These are phyloP conservation scores for Cichladusa arquata DNA, from an alignment of 2,113 vertebrate species.

Conservation along the genomic window DNA sequence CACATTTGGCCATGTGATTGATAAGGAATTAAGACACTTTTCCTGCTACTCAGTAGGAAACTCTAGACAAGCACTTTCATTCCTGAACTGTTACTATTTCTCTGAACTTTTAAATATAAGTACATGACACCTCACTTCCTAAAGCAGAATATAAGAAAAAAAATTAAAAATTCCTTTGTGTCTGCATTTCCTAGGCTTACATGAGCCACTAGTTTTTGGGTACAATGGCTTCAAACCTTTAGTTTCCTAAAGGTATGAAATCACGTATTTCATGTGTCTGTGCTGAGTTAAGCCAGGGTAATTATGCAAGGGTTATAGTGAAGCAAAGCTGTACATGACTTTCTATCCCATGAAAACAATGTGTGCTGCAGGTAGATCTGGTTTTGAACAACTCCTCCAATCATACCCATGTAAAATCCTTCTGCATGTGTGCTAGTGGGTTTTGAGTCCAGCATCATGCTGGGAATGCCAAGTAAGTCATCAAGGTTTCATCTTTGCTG, in stretches of 20 bases:
- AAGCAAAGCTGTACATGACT: not conserved
- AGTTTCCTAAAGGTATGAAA: not conserved
- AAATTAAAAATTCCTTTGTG: fast-evolving
- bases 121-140: not conserved
- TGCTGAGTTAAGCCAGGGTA: not conserved
- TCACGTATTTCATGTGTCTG: not conserved
- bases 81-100: not conserved
- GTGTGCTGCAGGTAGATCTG: fast-evolving
- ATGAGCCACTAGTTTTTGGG: not conserved
- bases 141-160: not conserved
- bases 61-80: not conserved
- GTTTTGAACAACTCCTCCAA: not conserved
- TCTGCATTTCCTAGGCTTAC: not conserved
- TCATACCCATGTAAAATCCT: not conserved
- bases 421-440: not conserved
- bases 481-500: not conserved
- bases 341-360: not conserved
- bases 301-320: not conserved
- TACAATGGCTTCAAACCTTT: not conserved
- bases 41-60: not conserved
- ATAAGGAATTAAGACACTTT: not conserved
- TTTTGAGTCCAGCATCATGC: not conserved
- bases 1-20: not conserved
- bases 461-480: not conserved
- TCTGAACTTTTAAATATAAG: not conserved